Conservation (phyloP, 1,140 invertebrate species). For the Leptinotarsa defecta region DNA sequence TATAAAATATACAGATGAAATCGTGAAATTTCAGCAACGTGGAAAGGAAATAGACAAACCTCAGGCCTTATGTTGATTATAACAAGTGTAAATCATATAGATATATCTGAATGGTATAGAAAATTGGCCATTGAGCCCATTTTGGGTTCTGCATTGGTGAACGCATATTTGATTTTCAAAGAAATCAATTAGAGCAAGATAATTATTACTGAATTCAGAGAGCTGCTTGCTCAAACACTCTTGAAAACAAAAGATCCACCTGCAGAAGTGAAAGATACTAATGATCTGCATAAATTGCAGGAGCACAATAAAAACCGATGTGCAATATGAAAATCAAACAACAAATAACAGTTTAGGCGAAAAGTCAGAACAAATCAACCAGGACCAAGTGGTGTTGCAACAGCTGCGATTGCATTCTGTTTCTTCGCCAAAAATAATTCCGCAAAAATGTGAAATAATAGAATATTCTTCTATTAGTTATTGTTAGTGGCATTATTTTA, state of each 20-base stretch:
- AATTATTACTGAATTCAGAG: neutral
- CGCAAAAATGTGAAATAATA: neutral
- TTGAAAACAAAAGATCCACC: neutral
- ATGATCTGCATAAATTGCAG: neutral
- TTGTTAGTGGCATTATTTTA: neutral
- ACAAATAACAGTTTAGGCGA: neutral
- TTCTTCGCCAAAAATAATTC: neutral
- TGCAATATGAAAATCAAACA: neutral
- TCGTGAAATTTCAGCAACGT: neutral
- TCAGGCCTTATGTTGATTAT: neutral
- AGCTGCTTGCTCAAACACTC: neutral
- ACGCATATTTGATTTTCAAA: neutral
- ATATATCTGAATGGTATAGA: neutral
- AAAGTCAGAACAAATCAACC: neutral
- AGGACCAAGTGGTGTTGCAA: neutral
- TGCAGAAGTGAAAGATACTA: neutral
- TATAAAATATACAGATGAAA: neutral
- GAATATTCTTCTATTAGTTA: neutral
- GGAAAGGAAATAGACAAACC: neutral
- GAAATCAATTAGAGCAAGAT: neutral
- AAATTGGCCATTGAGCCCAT: neutral
- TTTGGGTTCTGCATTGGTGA: neutral
- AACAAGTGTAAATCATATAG: neutral
- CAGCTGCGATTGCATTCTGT: neutral
- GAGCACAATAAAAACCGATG: neutral